Conservation (phyloP, 1,140 invertebrate genomes). For the Neodiprion pinetum region DNA sequence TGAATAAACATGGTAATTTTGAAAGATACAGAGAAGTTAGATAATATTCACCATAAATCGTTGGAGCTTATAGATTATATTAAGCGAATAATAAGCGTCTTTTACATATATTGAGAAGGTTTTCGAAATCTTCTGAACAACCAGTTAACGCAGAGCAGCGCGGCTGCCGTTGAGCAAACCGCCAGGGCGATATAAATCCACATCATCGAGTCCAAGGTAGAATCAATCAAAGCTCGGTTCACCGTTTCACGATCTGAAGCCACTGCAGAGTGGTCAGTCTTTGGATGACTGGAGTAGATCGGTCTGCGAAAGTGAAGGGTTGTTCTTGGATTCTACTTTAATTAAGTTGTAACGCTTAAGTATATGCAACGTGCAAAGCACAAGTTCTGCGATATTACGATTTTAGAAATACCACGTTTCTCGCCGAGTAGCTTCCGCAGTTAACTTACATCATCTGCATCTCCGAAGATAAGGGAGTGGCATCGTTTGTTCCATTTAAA, state of each 20-base stretch:
- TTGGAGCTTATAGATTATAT: not conserved
- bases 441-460: not conserved
- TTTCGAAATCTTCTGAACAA: not conserved
- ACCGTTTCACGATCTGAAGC: too few relatives aligned
- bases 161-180: not conserved
- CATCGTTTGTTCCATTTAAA: not conserved
- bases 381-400: too few relatives aligned
- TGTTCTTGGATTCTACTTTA: too few relatives aligned
- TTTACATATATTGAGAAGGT: not conserved
- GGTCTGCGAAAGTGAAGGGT: not conserved
- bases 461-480: not conserved
- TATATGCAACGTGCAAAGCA: too few relatives aligned
- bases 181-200: slow-evolving; percentile 1
- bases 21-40: not conserved
- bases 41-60: not conserved
- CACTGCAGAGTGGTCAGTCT: not conserved
- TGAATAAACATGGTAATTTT: not conserved
- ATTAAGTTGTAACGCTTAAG: too few relatives aligned
- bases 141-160: not conserved
- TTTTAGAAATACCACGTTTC: too few relatives aligned
- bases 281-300: not conserved
- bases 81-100: not conserved
- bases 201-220: not conserved
- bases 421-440: too few relatives aligned
- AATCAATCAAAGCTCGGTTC: not conserved